Percentiles rank a stretch among this genome's conserved stretches.
Evolutionary conservation across 1,140 invertebrate species (phyloP).

Genomic region (Drosophila pseudoananassae): DNA sequence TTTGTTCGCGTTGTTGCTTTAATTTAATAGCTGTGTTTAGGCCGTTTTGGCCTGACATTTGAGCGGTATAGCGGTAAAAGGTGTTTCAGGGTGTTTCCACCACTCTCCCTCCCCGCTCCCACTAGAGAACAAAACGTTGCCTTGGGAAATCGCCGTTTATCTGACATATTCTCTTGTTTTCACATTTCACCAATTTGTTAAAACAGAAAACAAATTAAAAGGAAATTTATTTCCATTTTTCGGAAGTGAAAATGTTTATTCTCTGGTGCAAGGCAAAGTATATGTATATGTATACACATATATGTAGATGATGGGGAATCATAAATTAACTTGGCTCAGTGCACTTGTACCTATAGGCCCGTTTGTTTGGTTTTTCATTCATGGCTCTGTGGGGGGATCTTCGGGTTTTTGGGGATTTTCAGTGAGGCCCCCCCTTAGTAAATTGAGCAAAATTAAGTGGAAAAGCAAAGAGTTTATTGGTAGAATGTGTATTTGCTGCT

Average conservation of each 20-base stretch:
- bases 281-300: too few species aligned
- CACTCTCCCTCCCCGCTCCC: conserved; percentile 24
- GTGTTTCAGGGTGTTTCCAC: conserved; percentile 38
- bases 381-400: conserved; percentile 20
- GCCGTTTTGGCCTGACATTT: conserved; percentile 40
- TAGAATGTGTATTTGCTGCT: not conserved
- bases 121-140: conserved; percentile 17
- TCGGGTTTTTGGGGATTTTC: conserved; percentile 27
- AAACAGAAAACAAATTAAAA: conserved; percentile 38
- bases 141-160: conserved; percentile 32
- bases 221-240: conserved; percentile 38
- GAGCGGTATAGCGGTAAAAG: conserved; percentile 36
- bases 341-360: conserved; percentile 1
- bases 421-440: conserved; percentile 3
- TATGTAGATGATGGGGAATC: conserved; percentile 14
- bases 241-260: conserved; percentile 35
- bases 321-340: conserved; percentile 34
- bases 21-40: conserved; percentile 42
- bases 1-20: conserved; percentile 36
- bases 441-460: not conserved
- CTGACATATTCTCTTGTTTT: conserved; percentile 7
- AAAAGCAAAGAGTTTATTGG: conserved; percentile 7
- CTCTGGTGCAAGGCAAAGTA: conserved; percentile 8
- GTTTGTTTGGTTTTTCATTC: conserved; percentile 6
- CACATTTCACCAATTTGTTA: conserved; percentile 42